Base-by-base conservation (phyloP, 2,113 vertebrate species). In the Syngnathus typhle region DNA sequence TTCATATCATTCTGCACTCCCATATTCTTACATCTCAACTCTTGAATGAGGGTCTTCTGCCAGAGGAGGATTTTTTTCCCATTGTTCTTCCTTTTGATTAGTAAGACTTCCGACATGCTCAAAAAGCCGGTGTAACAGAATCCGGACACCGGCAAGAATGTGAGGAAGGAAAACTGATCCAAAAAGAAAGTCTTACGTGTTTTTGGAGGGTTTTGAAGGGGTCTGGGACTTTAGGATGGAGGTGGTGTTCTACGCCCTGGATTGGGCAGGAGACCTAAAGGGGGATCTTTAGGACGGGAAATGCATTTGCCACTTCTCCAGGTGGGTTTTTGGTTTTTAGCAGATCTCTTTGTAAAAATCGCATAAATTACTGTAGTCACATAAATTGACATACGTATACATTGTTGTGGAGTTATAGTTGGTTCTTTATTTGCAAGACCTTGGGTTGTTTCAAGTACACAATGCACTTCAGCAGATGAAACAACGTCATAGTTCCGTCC, bases 41-140 rank as follows among this genome's bases (percentile, higher is more conserved):
- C 72, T 83, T 65, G 71, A 77, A 82, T 77, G 65, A 80, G 80
- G 88, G 85, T 87, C 80, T 87, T 49, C 84, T 74, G 85, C 86
- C 80, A 79, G 76, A 85, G 81, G 84, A 88, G 67, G 65, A 71
- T 78, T 82, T 79, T 80, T 81, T 76, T 47, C 41, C 59, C 10
- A 3, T 13, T 59, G 56, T 59, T 37, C 76, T 74, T 69, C 71
- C 64, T 73, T 47, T 64, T 72, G 81, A 84, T 83, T 77, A 61
- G 41, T 46, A 62, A 62, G 41, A 77, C 75, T 85, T 88, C 82
- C 80, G 85, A 82, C 80, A 83, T 75, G 73, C 80, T 86, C 85
- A 87, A 78, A 83, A 79, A 82, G 82, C 82, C 82, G 85, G 79
- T 77, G 79, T 87, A 87, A 87, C 81, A 86, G 87, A 87, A 88